phyloP scores from a whole-genome alignment of 2,797 vertebrate species.

The Sebastes matsubarae region DNA sequence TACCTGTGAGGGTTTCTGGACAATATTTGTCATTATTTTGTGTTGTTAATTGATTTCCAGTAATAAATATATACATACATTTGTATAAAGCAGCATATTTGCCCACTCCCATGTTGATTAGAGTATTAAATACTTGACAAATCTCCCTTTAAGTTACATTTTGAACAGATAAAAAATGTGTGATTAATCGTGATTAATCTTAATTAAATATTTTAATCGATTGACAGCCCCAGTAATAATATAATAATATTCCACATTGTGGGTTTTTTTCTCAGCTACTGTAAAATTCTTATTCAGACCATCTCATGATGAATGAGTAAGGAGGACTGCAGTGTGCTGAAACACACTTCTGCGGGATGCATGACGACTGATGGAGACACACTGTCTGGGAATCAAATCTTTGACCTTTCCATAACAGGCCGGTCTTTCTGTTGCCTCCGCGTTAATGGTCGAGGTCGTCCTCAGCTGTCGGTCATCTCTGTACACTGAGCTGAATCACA shows the following conservation, averaged over 20 bases:
- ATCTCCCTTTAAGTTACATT: too few relatives aligned
- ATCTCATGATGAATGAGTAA: not conserved
- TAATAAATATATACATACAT: too few relatives aligned
- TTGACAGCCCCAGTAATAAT: not conserved
- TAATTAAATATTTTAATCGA: too few relatives aligned
- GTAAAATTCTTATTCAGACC: not conserved
- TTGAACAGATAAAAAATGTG: too few relatives aligned
- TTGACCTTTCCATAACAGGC: slow-evolving; percentile 60
- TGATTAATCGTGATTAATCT: too few relatives aligned
- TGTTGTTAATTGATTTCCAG: too few relatives aligned
- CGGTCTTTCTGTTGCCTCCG: slow-evolving; percentile 49
- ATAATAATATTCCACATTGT: not conserved
- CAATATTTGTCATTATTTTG: too few relatives aligned
- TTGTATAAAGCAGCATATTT: too few relatives aligned
- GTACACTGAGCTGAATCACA: slow-evolving; percentile 55
- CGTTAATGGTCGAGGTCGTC: slow-evolving; percentile 46
- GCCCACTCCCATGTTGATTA: too few relatives aligned
- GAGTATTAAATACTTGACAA: too few relatives aligned
- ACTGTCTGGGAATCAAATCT: slow-evolving; percentile 60
- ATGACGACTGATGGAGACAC: slow-evolving; percentile 36
- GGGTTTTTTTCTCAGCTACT: not conserved
- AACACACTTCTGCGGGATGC: slow-evolving; percentile 16
- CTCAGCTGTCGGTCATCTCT: slow-evolving; percentile 53
- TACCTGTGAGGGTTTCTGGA: too few relatives aligned
- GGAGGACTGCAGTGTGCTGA: not conserved